Evolutionary conservation across 2,888 invertebrate species (phyloP).

Genomic region (Aleiodes alternator): DNA sequence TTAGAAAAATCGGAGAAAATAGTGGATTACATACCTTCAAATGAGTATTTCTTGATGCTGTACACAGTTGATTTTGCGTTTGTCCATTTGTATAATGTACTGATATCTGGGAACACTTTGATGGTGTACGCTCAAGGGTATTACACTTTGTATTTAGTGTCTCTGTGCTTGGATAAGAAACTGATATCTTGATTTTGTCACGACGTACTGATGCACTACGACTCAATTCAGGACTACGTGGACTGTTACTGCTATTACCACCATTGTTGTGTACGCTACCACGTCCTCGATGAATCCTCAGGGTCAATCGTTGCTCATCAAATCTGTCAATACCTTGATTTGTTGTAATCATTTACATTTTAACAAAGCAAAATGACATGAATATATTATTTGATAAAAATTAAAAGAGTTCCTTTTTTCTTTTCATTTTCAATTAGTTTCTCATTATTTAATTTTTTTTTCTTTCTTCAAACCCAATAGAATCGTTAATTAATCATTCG

Average conservation of each 20-base stretch:
- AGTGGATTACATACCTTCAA: conserved; percentile 63
- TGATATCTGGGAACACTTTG: conserved; percentile 69
- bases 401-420: background rate
- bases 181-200: conserved; percentile 90
- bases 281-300: conserved; percentile 92
- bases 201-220: conserved; percentile 77
- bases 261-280: conserved; percentile 78
- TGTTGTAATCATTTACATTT: conserved; percentile 63
- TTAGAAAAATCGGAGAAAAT: too few relatives aligned
- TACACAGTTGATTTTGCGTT: conserved; percentile 71
- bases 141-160: conserved; percentile 72
- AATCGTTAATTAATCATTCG: too few relatives aligned
- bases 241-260: conserved; percentile 69
- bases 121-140: conserved; percentile 71
- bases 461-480: too few relatives aligned
- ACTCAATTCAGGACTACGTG: conserved; percentile 66
- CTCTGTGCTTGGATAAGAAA: conserved; percentile 89
- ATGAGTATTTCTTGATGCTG: conserved; percentile 67
- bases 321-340: conserved; percentile 79
- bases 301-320: conserved; percentile 92
- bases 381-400: background rate
- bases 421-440: background rate
- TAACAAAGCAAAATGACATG: background rate
- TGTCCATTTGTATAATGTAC: conserved; percentile 72
- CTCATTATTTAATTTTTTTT: background rate